Conservation (phyloP, 2,888 invertebrate genomes). For the Caradrina clavipalpis region DNA sequence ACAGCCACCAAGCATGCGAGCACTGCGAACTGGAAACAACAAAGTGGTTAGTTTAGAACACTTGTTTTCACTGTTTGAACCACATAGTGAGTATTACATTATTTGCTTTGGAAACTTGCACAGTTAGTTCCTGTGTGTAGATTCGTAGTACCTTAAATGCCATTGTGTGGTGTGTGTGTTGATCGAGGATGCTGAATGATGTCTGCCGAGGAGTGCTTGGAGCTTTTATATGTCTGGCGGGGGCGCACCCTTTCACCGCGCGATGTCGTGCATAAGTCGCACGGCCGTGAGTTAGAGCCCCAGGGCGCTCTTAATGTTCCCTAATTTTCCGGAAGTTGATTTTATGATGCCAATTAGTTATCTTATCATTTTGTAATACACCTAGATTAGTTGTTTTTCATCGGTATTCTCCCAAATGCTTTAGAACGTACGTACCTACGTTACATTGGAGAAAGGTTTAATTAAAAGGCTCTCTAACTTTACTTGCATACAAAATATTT, state of each 20-base stretch:
- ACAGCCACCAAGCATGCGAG: conserved; percentile 82
- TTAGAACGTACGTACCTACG: too few relatives aligned
- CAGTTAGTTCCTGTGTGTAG: conserved; percentile 3
- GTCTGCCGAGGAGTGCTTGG: conserved; percentile 76
- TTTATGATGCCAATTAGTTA: conserved; percentile 11
- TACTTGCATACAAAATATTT: background rate
- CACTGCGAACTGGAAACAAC: conserved; percentile 79
- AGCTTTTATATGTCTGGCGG: conserved; percentile 84
- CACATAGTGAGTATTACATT: conserved; percentile 3
- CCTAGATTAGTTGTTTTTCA: background rate
- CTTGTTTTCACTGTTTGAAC: conserved; percentile 4
- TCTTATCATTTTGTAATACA: background rate
- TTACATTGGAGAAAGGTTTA: too few relatives aligned
- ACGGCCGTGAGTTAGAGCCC: conserved; percentile 83
- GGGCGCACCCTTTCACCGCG: conserved; percentile 88
- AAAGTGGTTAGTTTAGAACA: conserved; percentile 38
- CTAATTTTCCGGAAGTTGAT: conserved; percentile 57
- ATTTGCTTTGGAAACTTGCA: conserved; percentile 8
- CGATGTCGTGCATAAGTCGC: conserved; percentile 71
- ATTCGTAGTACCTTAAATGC: conserved; percentile 84
- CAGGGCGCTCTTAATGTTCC: conserved; percentile 72
- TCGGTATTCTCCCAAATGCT: too few relatives aligned
- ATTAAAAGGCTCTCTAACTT: background rate
- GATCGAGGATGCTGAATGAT: conserved; percentile 85
- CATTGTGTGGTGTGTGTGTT: conserved; percentile 81